Evolutionary conservation across 2,797 vertebrate species (phyloP).

Genomic region (Falco rusticolus): DNA sequence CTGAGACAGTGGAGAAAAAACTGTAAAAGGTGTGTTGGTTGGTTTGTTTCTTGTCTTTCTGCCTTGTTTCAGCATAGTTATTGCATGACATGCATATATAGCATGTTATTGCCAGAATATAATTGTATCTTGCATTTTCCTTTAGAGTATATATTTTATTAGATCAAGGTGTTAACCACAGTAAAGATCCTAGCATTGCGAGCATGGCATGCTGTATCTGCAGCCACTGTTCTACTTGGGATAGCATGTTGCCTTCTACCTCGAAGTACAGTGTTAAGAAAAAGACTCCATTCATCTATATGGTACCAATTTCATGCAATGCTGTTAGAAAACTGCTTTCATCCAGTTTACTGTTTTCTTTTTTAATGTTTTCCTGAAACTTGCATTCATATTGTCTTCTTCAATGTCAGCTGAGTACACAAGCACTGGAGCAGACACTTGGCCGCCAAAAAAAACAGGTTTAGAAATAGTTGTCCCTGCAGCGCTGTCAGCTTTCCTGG

Average conservation of each 20-base stretch:
- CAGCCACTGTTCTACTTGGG: neutral
- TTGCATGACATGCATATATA: too few relatives aligned
- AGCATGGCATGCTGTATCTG: neutral
- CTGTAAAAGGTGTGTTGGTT: neutral
- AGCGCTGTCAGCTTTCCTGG: neutral
- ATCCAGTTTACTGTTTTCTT: neutral
- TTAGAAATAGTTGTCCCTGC: conserved; percentile 42
- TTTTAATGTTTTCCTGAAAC: neutral
- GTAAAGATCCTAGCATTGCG: neutral
- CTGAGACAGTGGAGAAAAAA: neutral
- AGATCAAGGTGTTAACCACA: neutral
- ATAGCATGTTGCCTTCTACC: neutral
- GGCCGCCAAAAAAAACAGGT: neutral
- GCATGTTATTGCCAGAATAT: neutral
- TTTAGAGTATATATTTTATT: neutral
- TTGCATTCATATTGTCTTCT: neutral
- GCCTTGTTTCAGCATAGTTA: neutral
- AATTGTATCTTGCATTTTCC: neutral
- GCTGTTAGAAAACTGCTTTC: neutral
- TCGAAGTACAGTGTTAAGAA: fast-evolving
- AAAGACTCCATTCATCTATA: neutral
- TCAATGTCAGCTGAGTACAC: neutral
- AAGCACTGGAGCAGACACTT: neutral
- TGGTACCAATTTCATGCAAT: neutral
- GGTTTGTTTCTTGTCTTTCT: neutral